Base-by-base conservation (phyloP, 1,140 invertebrate genomes). In the Sycophila sp. region DNA sequence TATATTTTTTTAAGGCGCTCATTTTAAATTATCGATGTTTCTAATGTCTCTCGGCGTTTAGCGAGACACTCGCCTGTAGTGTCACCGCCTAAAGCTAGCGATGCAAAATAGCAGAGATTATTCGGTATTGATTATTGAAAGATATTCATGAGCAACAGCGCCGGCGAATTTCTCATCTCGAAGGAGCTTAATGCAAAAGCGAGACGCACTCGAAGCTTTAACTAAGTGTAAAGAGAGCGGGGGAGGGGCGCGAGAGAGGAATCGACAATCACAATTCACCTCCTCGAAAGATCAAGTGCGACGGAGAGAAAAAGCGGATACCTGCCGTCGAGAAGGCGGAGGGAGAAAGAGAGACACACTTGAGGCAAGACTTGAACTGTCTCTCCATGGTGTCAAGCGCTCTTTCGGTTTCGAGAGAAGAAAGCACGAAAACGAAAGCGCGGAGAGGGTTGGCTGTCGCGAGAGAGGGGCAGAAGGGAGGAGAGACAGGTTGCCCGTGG, bases 341-440 rank as follows among this genome's bases (percentile, higher is more conserved):
- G n/a, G n/a, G n/a, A 67, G 55, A 59, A 38, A 63, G 68, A 67
- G 26, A 26, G 19, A 45, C 45, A 58, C 51, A 36, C 66, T 69
- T 36, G 24, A 69, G 36, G 11, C 51, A 6, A 11, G 15, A n/a
- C 42, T 68, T 38, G 40, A 59, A 59, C 40, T 65, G 51, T 71
- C 36, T 60, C 51, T 55, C 36, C 45, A 51, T 56, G 24, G 65
- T 72, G 71, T 75, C 71, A 66, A 76, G 73, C 55, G 69, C 67
- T 69, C 63, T 72, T 63, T 72, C 49, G 40, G 45, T 66, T 74
- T 56, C n/a, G 68, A 66, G 53, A 47, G 68, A 65, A 58, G 45
- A 69, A 70, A 65, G 32, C 60, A 55, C 36, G 26, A 66, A 66
- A 65, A 45, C 32, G 64, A 62, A 69, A 51, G 56, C 45, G 26